A percentile compares a stretch with the other conserved stretches of the same genome.
Conservation (phyloP, 2,113 vertebrate species). For the Okapia johnstoni region DNA sequence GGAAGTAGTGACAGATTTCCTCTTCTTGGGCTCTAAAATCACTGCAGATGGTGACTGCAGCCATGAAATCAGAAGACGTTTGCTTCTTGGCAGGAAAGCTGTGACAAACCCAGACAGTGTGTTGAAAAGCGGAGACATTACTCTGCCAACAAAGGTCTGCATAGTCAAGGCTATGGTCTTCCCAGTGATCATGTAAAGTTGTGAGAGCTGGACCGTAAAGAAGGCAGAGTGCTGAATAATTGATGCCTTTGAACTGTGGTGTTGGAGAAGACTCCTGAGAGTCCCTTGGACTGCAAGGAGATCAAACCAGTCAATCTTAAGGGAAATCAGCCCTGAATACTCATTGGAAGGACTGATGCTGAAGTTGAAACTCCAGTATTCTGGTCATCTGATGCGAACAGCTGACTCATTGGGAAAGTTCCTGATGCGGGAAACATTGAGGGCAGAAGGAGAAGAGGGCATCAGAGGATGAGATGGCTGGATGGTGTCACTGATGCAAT, state of each 20-base stretch:
- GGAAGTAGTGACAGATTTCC: not conserved
- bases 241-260: not conserved
- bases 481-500: not conserved
- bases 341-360: not conserved
- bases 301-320: not conserved
- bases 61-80: not conserved
- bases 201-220: not conserved
- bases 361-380: not conserved
- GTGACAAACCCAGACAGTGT: not conserved
- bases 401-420: not conserved
- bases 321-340: not conserved
- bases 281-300: not conserved
- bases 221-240: not conserved
- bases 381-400: not conserved
- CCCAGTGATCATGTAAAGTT: not conserved
- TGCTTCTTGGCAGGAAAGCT: not conserved
- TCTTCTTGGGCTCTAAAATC: not conserved
- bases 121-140: not conserved
- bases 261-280: not conserved
- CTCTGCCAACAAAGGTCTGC: fast-evolving
- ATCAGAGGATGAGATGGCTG: not conserved
- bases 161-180: not conserved
- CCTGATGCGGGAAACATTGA: not conserved
- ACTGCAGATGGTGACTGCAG: not conserved
- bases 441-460: not conserved